phyloP scores from a whole-genome alignment of 2,888 invertebrate genomes.

The Endotricha flammealis region DNA sequence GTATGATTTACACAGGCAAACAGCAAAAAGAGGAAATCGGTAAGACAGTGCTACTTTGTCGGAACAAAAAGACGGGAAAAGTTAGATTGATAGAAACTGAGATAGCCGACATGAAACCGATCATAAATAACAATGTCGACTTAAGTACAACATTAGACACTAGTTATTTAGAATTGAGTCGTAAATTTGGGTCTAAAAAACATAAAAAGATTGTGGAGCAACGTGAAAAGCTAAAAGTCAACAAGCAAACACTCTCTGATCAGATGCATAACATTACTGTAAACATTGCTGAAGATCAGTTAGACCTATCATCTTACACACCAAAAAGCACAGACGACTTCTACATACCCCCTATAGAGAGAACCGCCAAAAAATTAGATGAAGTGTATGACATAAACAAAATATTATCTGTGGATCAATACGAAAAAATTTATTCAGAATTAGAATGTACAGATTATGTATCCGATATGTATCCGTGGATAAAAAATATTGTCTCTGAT shows the following conservation, averaged over 20 bases:
- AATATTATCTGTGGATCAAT: constrained; percentile 58
- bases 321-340: constrained; percentile 52
- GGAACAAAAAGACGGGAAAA: constrained; percentile 54
- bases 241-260: constrained; percentile 76
- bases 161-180: constrained; percentile 66
- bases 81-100: constrained; percentile 49
- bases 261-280: constrained; percentile 76
- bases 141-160: constrained; percentile 34
- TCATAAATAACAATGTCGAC: constrained; percentile 30
- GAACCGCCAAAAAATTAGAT: constrained; percentile 56
- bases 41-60: constrained; percentile 45
- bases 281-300: constrained; percentile 41
- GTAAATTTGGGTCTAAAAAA: constrained; percentile 82
- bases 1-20: constrained; percentile 49
- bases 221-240: constrained; percentile 76
- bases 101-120: constrained; percentile 46
- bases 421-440: constrained; percentile 48
- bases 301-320: constrained; percentile 51
- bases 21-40: constrained; percentile 43
- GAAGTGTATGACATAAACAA: constrained; percentile 66
- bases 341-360: constrained; percentile 72
- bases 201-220: constrained; percentile 79
- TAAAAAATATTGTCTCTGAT: constrained; percentile 30
- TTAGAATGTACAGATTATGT: constrained; percentile 39
- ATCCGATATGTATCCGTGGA: constrained; percentile 32